Conservation (phyloP, 2,113 vertebrate species). For the sheep (Ovis aries) region DNA sequence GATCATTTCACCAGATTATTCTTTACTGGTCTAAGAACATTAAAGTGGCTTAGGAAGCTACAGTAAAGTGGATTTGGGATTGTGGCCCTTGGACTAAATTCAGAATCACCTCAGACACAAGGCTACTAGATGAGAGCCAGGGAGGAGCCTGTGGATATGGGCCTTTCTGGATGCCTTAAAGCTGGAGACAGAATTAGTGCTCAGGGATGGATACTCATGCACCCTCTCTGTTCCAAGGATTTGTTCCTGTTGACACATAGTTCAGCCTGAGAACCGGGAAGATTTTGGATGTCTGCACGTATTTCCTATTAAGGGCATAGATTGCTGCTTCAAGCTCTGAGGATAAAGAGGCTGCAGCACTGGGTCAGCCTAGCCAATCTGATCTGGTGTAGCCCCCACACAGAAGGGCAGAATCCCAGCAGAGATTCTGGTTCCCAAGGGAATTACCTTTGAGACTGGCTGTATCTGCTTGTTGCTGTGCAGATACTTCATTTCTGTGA, state of each 20-base stretch:
- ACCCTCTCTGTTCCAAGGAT: slow-evolving; percentile 1
- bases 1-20: not conserved
- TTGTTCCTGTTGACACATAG: not conserved
- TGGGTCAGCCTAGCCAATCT: not conserved
- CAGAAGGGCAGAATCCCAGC: not conserved
- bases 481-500: not conserved
- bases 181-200: not conserved
- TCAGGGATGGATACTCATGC: not conserved
- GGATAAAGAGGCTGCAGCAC: not conserved
- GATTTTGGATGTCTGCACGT: not conserved
- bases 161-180: not conserved
- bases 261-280: not conserved
- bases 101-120: not conserved
- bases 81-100: not conserved
- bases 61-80: not conserved
- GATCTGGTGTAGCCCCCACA: accelerated
- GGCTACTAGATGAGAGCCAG: not conserved
- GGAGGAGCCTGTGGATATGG: not conserved
- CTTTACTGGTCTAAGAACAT: not conserved
- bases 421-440: not conserved
- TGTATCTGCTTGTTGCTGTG: not conserved
- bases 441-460: not conserved
- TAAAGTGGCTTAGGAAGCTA: not conserved
- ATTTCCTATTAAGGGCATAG: not conserved
- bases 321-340: not conserved